These are phyloP conservation scores for Melanotaenia parkinsoni DNA, from an alignment of 2,797 vertebrate genomes.

Conservation along the genomic window DNA sequence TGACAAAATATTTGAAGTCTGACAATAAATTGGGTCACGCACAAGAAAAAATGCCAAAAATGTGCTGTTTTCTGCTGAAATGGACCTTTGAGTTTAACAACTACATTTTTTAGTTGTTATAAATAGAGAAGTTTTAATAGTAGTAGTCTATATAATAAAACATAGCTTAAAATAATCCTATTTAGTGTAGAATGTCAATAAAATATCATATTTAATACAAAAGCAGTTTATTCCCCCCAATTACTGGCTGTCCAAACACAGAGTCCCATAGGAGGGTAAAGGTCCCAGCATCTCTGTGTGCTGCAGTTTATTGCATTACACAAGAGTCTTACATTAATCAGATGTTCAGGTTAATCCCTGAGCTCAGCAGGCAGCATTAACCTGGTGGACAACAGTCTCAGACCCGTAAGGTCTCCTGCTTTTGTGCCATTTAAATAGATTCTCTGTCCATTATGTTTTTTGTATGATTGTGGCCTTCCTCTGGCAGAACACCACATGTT, in stretches of 20 bases:
- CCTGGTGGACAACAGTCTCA: conserved; percentile 15
- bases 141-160: not conserved
- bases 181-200: too few species aligned
- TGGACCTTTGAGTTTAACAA: not conserved
- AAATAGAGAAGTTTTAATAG: not conserved
- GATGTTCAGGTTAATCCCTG: conserved; percentile 65
- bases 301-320: conserved; percentile 24
- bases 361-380: conserved; percentile 68
- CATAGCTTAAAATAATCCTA: too few species aligned
- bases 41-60: not conserved
- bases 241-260: conserved; percentile 39
- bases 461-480: not conserved
- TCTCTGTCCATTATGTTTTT: too few species aligned
- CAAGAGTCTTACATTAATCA: conserved; percentile 67
- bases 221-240: conserved; percentile 13
- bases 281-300: conserved; percentile 22
- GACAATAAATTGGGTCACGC: not conserved
- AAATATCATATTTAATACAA: not conserved
- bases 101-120: too few species aligned
- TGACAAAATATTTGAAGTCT: not conserved
- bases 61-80: not conserved
- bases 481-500: not conserved
- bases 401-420: not conserved
- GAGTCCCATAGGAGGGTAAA: conserved; percentile 44
- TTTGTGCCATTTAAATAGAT: not conserved